These are phyloP conservation scores for Biston betularia DNA, from an alignment of 2,888 invertebrate genomes.

Conservation along the genomic window DNA sequence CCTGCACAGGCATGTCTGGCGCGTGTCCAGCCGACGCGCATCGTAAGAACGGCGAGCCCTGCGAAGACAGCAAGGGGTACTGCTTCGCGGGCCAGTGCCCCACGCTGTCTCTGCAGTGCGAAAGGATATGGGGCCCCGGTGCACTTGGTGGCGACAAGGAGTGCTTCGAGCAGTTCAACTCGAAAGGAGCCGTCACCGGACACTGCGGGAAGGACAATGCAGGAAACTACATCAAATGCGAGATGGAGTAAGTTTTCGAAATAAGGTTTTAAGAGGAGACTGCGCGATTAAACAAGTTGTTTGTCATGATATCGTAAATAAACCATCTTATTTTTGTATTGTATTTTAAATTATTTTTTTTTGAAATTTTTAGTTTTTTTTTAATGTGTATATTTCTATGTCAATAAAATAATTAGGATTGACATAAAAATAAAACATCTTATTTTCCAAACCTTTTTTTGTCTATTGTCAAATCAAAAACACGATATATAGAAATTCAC, in stretches of 20 bases:
- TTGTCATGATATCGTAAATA: too few species aligned
- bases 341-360: too few species aligned
- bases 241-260: conserved; percentile 89
- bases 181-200: conserved; percentile 97
- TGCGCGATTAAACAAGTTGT: too few species aligned
- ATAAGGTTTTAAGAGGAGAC: too few species aligned
- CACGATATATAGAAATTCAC: too few species aligned
- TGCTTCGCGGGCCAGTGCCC: conserved; percentile 98
- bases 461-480: too few species aligned
- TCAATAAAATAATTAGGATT: too few species aligned
- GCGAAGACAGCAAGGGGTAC: conserved; percentile 91
- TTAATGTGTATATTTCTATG: too few species aligned
- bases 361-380: too few species aligned
- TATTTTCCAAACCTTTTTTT: too few species aligned
- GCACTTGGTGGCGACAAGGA: conserved; percentile 93
- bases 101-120: conserved; percentile 94
- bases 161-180: conserved; percentile 98
- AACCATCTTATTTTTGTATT: too few species aligned
- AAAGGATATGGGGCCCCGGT: conserved; percentile 96
- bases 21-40: conserved; percentile 96
- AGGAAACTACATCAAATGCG: conserved; percentile 94
- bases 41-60: conserved; percentile 97
- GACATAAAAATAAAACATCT: too few species aligned
- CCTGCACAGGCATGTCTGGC: conserved; percentile 95
- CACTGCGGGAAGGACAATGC: conserved; percentile 95